phyloP scores from a whole-genome alignment of 2,888 invertebrate genomes.

The Callimorpha dominula region DNA sequence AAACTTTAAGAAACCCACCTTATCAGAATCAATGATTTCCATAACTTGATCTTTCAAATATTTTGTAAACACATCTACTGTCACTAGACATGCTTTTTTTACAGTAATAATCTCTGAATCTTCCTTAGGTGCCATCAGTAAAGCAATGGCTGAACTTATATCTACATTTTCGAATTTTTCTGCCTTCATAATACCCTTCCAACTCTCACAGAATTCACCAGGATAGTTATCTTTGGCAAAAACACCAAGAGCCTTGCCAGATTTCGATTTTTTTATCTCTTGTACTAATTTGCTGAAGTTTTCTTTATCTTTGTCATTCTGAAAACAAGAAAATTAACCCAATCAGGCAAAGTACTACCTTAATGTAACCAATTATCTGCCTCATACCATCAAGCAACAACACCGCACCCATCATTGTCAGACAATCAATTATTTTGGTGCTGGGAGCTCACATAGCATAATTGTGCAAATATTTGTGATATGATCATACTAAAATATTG shows the following conservation, averaged over 20 bases:
- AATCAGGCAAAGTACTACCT: not conserved
- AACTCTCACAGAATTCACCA: constrained; percentile 97
- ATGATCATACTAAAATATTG: too few relatives aligned
- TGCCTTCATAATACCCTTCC: constrained; percentile 92
- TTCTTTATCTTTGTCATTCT: constrained; percentile 96
- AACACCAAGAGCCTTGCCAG: constrained; percentile 95
- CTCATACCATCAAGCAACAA: not conserved
- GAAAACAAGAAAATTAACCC: constrained; percentile 42
- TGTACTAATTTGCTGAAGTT: constrained; percentile 93
- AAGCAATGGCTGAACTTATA: constrained; percentile 93
- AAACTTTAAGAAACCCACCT: constrained; percentile 80
- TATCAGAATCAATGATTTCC: constrained; percentile 99
- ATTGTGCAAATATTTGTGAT: too few relatives aligned
- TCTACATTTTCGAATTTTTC: constrained; percentile 95
- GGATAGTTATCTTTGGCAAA: constrained; percentile 98
- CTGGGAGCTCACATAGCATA: too few relatives aligned
- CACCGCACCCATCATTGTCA: too few relatives aligned
- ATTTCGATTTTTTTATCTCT: constrained; percentile 94
- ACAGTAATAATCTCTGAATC: constrained; percentile 95
- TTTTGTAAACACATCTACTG: constrained; percentile 98
- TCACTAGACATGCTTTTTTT: constrained; percentile 96
- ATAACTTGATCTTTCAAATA: constrained; percentile 99
- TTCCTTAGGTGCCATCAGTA: constrained; percentile 97
- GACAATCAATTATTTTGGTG: too few relatives aligned
- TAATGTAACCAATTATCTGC: not conserved